Evolutionary conservation across 2,797 vertebrate genomes (phyloP).

Genomic region (Gymnodraco acuticeps): DNA sequence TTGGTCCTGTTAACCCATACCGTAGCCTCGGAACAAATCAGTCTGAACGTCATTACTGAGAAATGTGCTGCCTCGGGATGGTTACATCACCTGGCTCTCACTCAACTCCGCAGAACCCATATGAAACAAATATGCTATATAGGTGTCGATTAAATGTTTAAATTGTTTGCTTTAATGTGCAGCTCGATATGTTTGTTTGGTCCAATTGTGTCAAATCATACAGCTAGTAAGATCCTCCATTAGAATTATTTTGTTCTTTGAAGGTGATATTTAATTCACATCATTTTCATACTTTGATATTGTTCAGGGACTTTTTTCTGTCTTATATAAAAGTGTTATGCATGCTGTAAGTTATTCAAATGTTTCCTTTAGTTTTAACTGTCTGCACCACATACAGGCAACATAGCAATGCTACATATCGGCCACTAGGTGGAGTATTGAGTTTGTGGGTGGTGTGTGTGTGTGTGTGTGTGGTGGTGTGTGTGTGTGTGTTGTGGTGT

Average conservation of each 20-base stretch:
- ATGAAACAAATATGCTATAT: background rate
- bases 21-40: constrained; percentile 17
- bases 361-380: constrained; percentile 3
- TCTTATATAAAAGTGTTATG: background rate
- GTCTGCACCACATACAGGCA: background rate
- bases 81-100: background rate
- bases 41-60: constrained; percentile 27
- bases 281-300: background rate
- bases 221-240: background rate
- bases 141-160: background rate
- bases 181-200: background rate
- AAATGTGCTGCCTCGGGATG: constrained; percentile 15
- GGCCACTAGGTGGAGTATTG: constrained; percentile 71
- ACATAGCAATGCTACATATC: constrained; percentile 27
- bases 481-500: constrained; percentile 5
- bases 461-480: constrained; percentile 3
- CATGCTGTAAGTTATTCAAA: background rate
- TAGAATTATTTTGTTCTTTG: background rate
- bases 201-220: background rate
- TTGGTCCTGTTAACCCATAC: constrained; percentile 46
- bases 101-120: background rate
- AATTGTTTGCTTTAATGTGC: background rate
- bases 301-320: background rate
- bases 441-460: constrained; percentile 29
- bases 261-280: background rate